These are phyloP conservation scores for Pyrrhia umbra DNA, from an alignment of 2,888 invertebrate species.

Conservation along the genomic window DNA sequence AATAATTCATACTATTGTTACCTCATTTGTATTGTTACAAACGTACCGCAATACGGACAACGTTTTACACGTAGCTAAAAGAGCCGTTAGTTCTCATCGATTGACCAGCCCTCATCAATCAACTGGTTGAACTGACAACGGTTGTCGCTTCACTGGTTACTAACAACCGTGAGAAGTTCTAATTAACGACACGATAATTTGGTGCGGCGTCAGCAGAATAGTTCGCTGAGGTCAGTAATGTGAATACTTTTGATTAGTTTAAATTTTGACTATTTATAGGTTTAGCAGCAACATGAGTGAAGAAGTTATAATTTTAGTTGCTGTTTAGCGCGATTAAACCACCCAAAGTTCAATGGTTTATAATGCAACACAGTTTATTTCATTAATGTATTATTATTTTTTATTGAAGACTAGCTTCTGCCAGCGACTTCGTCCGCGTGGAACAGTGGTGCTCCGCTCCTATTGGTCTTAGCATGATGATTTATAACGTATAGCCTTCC, in stretches of 20 bases:
- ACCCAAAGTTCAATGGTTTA: no score
- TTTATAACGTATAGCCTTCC: no score
- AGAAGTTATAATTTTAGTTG: not conserved
- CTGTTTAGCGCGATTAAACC: no score
- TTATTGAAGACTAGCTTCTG: no score
- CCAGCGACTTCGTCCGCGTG: no score
- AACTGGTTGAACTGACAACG: conserved; percentile 42
- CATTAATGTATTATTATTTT: no score
- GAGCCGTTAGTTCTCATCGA: conserved; percentile 50
- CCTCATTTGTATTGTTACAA: not conserved
- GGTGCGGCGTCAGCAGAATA: conserved; percentile 26
- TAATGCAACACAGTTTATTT: no score
- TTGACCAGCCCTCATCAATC: conserved; percentile 55
- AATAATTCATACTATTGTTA: no score
- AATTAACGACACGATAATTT: conserved; percentile 47
- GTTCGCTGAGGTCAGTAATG: conserved; percentile 18
- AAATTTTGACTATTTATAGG: conserved; percentile 3
- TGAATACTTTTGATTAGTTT: conserved; percentile 14
- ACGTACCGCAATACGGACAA: not conserved
- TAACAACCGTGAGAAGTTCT: conserved; percentile 49
- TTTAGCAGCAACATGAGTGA: no score
- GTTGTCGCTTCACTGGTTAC: conserved; percentile 45
- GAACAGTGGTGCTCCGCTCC: no score
- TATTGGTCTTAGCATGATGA: no score
- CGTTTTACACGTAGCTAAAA: conserved; percentile 18